Conservation (phyloP, 1,140 invertebrate species). For the Bombus ignitus region DNA sequence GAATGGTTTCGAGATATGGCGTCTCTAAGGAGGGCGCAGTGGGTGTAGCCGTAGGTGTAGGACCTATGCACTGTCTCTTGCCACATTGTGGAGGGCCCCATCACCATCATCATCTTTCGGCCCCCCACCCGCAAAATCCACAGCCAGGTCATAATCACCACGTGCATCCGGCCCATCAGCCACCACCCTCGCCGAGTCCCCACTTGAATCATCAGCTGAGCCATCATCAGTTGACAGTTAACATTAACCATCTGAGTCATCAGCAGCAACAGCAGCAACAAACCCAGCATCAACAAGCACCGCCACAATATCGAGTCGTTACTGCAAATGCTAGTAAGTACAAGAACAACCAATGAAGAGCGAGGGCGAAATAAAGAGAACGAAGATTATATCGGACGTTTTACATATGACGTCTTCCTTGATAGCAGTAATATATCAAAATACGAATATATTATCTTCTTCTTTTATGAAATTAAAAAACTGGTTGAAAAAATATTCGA, state of each 20-base stretch:
- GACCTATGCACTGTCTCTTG: slow-evolving; percentile 77
- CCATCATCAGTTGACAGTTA: slow-evolving; percentile 77
- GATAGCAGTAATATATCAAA: no score
- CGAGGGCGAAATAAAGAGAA: background rate
- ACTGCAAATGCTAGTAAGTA: slow-evolving; percentile 77
- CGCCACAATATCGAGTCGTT: slow-evolving; percentile 77
- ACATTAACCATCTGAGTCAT: slow-evolving; percentile 74
- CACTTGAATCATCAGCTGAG: slow-evolving; percentile 76
- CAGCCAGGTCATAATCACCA: slow-evolving; percentile 74
- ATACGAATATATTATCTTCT: no score
- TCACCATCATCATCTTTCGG: slow-evolving; percentile 75
- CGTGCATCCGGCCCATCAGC: slow-evolving; percentile 77
- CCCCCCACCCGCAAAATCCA: slow-evolving; percentile 76
- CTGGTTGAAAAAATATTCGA: background rate
- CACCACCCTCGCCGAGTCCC: slow-evolving; percentile 76
- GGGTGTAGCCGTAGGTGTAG: slow-evolving; percentile 76
- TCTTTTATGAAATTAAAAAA: background rate
- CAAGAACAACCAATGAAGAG: background rate
- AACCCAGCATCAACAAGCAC: slow-evolving; percentile 61
- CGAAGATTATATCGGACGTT: background rate
- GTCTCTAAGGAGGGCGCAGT: slow-evolving; percentile 78
- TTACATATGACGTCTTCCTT: background rate
- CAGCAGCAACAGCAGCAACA: slow-evolving; percentile 74
- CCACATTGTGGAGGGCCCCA: slow-evolving; percentile 76
- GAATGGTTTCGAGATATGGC: slow-evolving; percentile 79